Conservation (phyloP, 2,888 invertebrate species). For the Eueremaeus valkanovi region DNA sequence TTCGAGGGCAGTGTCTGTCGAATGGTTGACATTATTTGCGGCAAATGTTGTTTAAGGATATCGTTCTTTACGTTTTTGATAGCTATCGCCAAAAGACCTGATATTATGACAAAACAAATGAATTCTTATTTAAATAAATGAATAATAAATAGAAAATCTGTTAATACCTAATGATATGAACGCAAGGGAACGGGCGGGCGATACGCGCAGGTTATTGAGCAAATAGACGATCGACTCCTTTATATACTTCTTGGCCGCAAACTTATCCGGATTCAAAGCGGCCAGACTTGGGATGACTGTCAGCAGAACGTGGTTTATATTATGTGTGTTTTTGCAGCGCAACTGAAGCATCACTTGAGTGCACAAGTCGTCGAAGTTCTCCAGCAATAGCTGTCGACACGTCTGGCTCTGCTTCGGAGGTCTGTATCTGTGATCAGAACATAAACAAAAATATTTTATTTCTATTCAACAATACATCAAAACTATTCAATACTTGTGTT, state of each 20-base stretch:
- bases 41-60: conserved; percentile 72
- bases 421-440: not conserved
- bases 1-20: conserved; percentile 68
- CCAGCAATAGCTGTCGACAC: conserved; percentile 73
- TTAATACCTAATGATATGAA: conserved; percentile 74
- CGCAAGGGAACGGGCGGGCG: conserved; percentile 78
- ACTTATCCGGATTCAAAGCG: conserved; percentile 80
- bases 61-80: conserved; percentile 55
- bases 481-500: conserved; percentile 6
- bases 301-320: conserved; percentile 81
- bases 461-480: conserved; percentile 13
- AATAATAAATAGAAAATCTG: not conserved
- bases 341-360: conserved; percentile 73
- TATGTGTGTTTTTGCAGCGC: conserved; percentile 62
- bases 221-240: conserved; percentile 71
- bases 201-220: conserved; percentile 69
- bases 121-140: not conserved
- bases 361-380: conserved; percentile 68
- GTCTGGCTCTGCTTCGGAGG: conserved; percentile 65
- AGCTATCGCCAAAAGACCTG: conserved; percentile 22
- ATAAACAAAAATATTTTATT: conserved; percentile 37
- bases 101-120: not conserved
- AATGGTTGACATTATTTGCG: conserved; percentile 78
- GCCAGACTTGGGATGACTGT: conserved; percentile 84
- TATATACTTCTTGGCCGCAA: conserved; percentile 67